Conservation (phyloP, 2,888 invertebrate species). For the Diplazon laetatorius region DNA sequence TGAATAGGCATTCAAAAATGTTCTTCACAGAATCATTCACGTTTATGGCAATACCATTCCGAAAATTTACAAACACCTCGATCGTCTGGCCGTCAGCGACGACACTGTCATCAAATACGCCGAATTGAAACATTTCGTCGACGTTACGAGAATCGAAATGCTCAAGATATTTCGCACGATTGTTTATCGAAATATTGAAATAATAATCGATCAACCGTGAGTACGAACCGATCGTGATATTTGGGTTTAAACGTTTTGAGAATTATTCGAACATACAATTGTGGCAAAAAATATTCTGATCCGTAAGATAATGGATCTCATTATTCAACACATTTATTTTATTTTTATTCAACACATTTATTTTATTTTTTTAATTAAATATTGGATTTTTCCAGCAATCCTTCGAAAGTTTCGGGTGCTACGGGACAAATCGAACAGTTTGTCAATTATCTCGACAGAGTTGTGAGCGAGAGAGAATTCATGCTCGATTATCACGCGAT, state of each 20-base stretch:
- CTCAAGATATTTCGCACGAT: slow-evolving; percentile 82
- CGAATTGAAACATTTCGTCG: slow-evolving; percentile 83
- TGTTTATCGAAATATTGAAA: slow-evolving; percentile 79
- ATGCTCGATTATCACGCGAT: slow-evolving; percentile 88
- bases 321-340: too few relatives aligned
- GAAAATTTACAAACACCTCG: slow-evolving; percentile 87
- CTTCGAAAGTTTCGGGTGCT: slow-evolving; percentile 71
- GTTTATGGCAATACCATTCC: slow-evolving; percentile 91
- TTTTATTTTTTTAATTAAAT: slow-evolving; percentile 67
- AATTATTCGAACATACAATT: too few relatives aligned
- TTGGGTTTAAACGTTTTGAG: too few relatives aligned
- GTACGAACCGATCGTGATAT: too few relatives aligned
- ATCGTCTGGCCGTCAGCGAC: slow-evolving; percentile 81
- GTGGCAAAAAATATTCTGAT: too few relatives aligned
- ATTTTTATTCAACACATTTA: too few relatives aligned
- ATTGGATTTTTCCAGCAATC: slow-evolving; percentile 68
- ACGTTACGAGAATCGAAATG: slow-evolving; percentile 83
- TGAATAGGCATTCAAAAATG: too few relatives aligned
- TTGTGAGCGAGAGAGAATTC: slow-evolving; percentile 84
- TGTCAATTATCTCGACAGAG: slow-evolving; percentile 83
- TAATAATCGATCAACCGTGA: slow-evolving; percentile 80
- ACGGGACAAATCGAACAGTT: slow-evolving; percentile 80
- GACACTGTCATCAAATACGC: slow-evolving; percentile 79
- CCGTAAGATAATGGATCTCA: too few relatives aligned
- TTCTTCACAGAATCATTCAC: slow-evolving; percentile 86